phyloP scores from a whole-genome alignment of 2,888 invertebrate species.

The Stomorhina lunata region DNA sequence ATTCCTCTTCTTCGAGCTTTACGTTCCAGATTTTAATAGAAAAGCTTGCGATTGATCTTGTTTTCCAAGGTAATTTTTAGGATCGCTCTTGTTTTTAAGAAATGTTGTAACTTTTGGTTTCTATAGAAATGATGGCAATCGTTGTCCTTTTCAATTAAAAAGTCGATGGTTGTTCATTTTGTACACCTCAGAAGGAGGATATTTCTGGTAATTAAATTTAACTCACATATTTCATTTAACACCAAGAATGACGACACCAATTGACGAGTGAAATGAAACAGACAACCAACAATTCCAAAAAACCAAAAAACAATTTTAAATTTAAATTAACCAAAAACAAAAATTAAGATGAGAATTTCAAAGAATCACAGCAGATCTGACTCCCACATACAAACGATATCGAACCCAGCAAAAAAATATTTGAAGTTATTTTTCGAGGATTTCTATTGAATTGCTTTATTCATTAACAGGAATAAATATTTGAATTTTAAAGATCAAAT shows the following conservation, averaged over 20 bases:
- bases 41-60: background rate
- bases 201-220: constrained; percentile 4
- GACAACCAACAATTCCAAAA: constrained; percentile 67
- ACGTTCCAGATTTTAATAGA: too few species aligned
- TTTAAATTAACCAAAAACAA: constrained; percentile 26
- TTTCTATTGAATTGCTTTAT: too few species aligned
- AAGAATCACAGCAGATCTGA: constrained; percentile 14
- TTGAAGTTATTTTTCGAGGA: too few species aligned
- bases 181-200: background rate
- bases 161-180: background rate
- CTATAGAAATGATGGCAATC: too few species aligned
- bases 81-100: background rate
- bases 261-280: constrained; percentile 75
- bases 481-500: too few species aligned
- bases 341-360: background rate
- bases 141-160: too few species aligned
- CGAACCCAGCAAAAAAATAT: too few species aligned
- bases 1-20: too few species aligned
- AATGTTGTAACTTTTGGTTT: background rate
- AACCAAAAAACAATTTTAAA: constrained; percentile 28
- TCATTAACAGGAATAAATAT: too few species aligned
- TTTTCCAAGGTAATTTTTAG: too few species aligned
- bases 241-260: constrained; percentile 72
- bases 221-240: constrained; percentile 36
- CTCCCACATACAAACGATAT: background rate